These are phyloP conservation scores for Dolichallabes microphthalmus DNA, from an alignment of 2,113 vertebrate genomes.

Conservation along the genomic window DNA sequence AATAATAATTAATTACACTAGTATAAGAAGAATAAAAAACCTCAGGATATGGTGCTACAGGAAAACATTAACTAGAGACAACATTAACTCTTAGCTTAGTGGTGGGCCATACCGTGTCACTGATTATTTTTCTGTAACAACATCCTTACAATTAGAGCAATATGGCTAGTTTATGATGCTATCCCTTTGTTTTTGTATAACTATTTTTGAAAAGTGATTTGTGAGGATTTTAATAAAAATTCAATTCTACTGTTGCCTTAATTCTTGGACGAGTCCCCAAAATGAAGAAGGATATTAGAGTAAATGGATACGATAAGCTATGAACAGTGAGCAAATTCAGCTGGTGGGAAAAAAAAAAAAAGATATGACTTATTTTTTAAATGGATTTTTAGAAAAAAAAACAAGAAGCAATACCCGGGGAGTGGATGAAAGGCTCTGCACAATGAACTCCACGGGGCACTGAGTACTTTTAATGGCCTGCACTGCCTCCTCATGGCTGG, in stretches of 20 bases:
- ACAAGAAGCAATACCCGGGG: conserved; percentile 78
- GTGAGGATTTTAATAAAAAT: too few species aligned
- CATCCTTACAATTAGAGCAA: not conserved
- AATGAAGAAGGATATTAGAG: not conserved
- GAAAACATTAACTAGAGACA: not conserved
- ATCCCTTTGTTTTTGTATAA: not conserved
- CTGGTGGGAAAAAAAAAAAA: too few species aligned
- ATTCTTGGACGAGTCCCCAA: not conserved
- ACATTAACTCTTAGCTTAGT: not conserved
- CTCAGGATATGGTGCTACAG: too few species aligned
- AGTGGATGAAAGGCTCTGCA: conserved; percentile 83
- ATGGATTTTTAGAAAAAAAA: conserved; percentile 21
- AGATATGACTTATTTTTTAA: too few species aligned
- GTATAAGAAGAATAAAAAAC: not conserved
- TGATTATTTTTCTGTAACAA: not conserved
- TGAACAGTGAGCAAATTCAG: not conserved
- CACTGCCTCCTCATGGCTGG: conserved; percentile 89
- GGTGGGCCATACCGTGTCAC: too few species aligned
- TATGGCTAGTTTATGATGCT: not conserved
- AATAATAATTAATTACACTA: not conserved
- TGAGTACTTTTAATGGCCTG: conserved; percentile 84
- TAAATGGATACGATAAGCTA: conserved; percentile 4
- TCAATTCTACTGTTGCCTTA: not conserved
- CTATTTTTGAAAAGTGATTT: not conserved
- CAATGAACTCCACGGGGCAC: conserved; percentile 87